Evolutionary conservation across 2,797 vertebrate genomes (phyloP).

Genomic region (Steatocranus sp.): DNA sequence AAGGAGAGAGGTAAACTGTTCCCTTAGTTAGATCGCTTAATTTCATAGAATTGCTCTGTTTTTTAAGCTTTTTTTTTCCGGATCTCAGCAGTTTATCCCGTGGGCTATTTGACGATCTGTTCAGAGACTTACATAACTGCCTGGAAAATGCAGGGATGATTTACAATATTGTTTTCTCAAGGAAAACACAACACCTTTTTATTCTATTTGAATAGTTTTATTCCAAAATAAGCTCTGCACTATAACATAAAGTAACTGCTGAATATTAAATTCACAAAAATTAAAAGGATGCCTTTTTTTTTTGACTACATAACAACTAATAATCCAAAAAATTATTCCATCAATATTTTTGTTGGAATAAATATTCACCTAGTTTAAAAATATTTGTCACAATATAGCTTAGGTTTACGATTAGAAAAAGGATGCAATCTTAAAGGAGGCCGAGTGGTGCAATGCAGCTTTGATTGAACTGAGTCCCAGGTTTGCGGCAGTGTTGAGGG

Average conservation of each 20-base stretch:
- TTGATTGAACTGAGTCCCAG: slow-evolving; percentile 54
- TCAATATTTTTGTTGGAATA: not conserved
- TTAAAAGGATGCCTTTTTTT: not conserved
- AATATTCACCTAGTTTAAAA: not conserved
- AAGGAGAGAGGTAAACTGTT: not conserved
- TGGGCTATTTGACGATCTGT: slow-evolving; percentile 7
- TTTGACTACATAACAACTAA: not conserved
- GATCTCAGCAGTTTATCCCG: not conserved
- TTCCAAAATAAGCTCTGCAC: not conserved
- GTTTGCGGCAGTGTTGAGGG: slow-evolving; percentile 53
- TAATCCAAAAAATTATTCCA: not conserved
- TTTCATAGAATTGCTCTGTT: slow-evolving; percentile 11
- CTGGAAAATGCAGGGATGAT: slow-evolving; percentile 19
- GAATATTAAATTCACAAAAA: not conserved
- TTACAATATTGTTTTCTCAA: not conserved
- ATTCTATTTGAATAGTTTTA: not conserved
- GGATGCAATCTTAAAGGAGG: slow-evolving; percentile 3
- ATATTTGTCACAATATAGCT: not conserved
- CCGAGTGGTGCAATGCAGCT: slow-evolving; percentile 71
- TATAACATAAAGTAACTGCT: not conserved
- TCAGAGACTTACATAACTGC: slow-evolving; percentile 30
- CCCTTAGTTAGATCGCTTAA: not conserved
- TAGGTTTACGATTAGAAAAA: not conserved
- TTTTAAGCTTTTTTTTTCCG: not conserved
- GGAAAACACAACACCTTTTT: not conserved